Evolutionary conservation across 2,797 vertebrate species (phyloP).

Genomic region (Bradypus variegatus): DNA sequence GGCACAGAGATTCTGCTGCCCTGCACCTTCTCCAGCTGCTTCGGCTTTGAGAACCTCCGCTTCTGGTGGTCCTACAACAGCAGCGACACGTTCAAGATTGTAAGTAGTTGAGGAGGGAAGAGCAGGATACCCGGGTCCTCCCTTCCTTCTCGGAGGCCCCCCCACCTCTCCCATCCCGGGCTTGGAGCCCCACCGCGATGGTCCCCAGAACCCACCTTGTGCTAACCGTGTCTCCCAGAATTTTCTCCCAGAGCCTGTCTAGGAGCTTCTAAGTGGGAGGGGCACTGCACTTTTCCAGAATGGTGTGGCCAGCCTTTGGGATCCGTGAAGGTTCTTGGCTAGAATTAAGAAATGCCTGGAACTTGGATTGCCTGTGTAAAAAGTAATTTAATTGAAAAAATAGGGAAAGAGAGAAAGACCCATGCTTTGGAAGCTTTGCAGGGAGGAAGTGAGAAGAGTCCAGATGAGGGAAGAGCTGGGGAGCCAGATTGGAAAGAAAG

Average conservation of each 20-base stretch:
- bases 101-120: neutral
- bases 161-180: neutral
- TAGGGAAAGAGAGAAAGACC: neutral
- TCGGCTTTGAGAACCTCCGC: constrained; percentile 85
- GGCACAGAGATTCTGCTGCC: constrained; percentile 87
- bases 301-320: neutral
- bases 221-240: neutral
- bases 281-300: neutral
- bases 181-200: neutral
- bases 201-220: neutral
- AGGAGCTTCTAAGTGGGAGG: neutral
- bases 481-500: neutral
- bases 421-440: neutral
- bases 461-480: neutral
- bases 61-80: constrained; percentile 90
- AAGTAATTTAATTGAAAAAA: neutral
- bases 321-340: neutral
- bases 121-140: rapidly evolving
- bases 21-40: constrained; percentile 87
- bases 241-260: neutral
- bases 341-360: neutral
- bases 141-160: neutral
- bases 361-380: neutral
- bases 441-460: neutral
- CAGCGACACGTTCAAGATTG: constrained; percentile 68